Percentiles rank a stretch among this genome's conserved stretches.
Evolutionary conservation across 2,113 vertebrate species (phyloP).

Genomic region (Pteruthius melanotis): DNA sequence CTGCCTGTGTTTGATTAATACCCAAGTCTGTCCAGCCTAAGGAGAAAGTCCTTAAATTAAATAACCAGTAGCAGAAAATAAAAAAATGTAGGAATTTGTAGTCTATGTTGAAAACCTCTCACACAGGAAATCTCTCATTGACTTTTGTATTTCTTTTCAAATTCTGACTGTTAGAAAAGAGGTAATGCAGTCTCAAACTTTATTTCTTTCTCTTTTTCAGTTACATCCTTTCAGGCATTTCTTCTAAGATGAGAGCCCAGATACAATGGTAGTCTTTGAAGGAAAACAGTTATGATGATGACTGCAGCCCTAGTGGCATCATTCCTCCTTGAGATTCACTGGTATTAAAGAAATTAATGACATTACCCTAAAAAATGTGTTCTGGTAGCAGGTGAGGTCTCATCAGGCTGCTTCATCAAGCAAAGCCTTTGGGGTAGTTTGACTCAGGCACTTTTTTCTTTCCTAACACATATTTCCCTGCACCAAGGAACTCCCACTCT

Average conservation of each 20-base stretch:
- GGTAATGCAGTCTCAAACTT: neutral
- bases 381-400: neutral
- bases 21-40: neutral
- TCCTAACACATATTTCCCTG: neutral
- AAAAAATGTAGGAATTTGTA: neutral
- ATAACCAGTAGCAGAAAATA: neutral
- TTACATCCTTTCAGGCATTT: neutral
- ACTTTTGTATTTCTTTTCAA: neutral
- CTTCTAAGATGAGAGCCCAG: neutral
- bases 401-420: neutral
- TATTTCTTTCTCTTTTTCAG: neutral
- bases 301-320: neutral
- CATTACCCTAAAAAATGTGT: neutral
- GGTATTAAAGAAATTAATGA: neutral
- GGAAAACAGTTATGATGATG: neutral
- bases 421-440: neutral
- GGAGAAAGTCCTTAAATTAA: neutral
- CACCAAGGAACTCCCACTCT: neutral
- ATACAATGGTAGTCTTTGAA: neutral
- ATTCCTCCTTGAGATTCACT: neutral
- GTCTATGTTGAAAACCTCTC: neutral
- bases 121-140: rapidly evolving
- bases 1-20: neutral
- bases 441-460: neutral
- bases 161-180: neutral